Base-by-base conservation (phyloP, 2,888 invertebrate genomes). In the Pollenia labialis region DNA sequence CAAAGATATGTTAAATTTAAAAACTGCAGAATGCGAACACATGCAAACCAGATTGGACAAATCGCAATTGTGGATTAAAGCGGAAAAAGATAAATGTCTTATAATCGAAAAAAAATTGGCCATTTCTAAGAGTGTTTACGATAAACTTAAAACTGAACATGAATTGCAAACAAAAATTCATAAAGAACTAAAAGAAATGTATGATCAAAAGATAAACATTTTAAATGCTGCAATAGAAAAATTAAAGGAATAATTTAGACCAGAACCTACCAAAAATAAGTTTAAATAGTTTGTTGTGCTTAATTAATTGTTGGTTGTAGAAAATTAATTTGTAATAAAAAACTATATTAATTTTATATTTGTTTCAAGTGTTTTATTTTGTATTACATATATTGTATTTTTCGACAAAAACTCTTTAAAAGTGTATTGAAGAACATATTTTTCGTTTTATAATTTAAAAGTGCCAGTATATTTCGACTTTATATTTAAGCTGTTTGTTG, bases 1-100 rank as follows among this genome's bases (percentile, higher is more conserved):
- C 2, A 97, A 97, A 91, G 97, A 97, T 89, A 94, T 97, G 90
- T 92, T 97, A 32, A 96, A 96, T 90, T 96, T 97, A 66, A 95
- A 97, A 88, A 97, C 96, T 90, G 94, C 96, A 79, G 97, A 97
- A 94, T 95, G 96, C 18, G 96, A 96, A 81, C 97, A 97, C 92
- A 95, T 97, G 91, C 95, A 96, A 93, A 89, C 88, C 4, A 90
- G 92, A 94, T 95, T 75, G 95, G 97, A 90, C 94, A 97, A 83
- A 94, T 95, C 89, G 94, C 95, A 92, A 89, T 94, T 94, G 1
- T 95, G 95, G 90, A 95, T 96, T 88, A 95, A 95, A 85, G 95
- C 95, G 0, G 97, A 97, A 93, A 96, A 96, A 90, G 96, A 96
- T 86, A 94, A 96, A 16, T 96, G 96, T 89, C 94, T 94, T 16